Evolutionary conservation across 2,113 vertebrate genomes (phyloP), one percentile per base, ranked within the genome.

Genomic region (Chaetura pelagica): DNA sequence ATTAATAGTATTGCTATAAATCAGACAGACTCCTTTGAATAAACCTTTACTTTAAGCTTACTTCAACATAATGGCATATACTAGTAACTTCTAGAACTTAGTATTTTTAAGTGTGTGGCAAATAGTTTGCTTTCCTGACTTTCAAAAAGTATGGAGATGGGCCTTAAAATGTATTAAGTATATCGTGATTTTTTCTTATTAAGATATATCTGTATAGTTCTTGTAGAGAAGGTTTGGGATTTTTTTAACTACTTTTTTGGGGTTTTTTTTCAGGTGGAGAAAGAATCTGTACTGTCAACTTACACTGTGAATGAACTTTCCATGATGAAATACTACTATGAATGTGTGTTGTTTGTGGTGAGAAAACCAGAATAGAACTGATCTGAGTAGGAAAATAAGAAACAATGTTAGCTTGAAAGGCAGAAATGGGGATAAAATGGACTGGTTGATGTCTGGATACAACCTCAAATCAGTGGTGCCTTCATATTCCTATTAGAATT

Each of bases 271-370:
- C 97, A 99, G 99, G 97, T 99, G 96, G 99, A 99, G 96, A 98
- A 98, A 73, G 98, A 99, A 95, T 99, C 99, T 15, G 98, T 99
- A 44, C 97, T 98, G 86, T 99, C 99, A 87, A 99, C 99, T 35
- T 99, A 99, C 97, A 99, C 99, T 92, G 99, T 99, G 97, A 99
- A 99, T 72, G 98, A 99, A 44, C 98, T 98, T 88, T 99, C 99
- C 55, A 99, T 99, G 99, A 97, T 99, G 96, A 99, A 99, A 96
- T 99, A 99, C 91, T 97, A 99, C 95, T 99, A 99, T 40, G 99
- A 99, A 97, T 99, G 99, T 10, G 98, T 99, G 76, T 98, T 99
- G 97, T 99, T 99, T 96, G 99, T 99, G 87, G 99, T 98, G 71
- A 98, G 99, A 85, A 99, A 99, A 96, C 99, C 99, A 64, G 96